Conservation (phyloP, 2,888 invertebrate species). For the Acrobeloides nanus region DNA sequence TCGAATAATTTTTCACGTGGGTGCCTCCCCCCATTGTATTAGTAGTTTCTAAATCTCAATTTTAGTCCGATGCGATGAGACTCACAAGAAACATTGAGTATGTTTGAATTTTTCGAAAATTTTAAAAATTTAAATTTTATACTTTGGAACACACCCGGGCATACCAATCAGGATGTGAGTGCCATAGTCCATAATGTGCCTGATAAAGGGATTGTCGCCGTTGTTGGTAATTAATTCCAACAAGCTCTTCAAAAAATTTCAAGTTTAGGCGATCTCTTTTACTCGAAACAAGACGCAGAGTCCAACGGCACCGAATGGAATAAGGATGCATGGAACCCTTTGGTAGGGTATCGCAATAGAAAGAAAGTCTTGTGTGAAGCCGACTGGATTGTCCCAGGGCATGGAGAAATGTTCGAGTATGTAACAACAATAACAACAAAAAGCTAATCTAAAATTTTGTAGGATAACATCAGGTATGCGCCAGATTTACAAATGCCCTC, state of each 20-base stretch:
- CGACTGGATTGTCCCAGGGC: constrained; percentile 57
- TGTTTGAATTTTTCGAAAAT: too few relatives aligned
- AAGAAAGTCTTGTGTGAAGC: constrained; percentile 36
- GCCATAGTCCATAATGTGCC: constrained; percentile 41
- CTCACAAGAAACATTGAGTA: constrained; percentile 40
- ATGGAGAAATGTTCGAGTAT: constrained; percentile 55
- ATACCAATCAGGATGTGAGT: constrained; percentile 42
- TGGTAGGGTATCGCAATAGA: constrained; percentile 30
- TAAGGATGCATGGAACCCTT: constrained; percentile 42
- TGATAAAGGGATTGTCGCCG: constrained; percentile 37
- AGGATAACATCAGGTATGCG: too few relatives aligned
- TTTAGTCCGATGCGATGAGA: constrained; percentile 36
- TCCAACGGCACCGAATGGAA: constrained; percentile 35
- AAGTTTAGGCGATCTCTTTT: constrained; percentile 42
- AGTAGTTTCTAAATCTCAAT: too few relatives aligned
- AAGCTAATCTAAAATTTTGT: too few relatives aligned
- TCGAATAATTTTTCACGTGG: too few relatives aligned
- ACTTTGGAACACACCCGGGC: constrained; percentile 50
- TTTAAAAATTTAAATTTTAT: too few relatives aligned
- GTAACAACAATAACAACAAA: constrained; percentile 4
- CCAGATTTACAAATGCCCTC: not conserved
- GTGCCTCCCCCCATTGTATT: too few relatives aligned
- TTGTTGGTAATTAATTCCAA: constrained; percentile 26
- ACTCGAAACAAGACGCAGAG: constrained; percentile 38
- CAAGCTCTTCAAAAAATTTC: not conserved